phyloP scores from a whole-genome alignment of 2,113 vertebrate genomes.

The Gyps fulvus region DNA sequence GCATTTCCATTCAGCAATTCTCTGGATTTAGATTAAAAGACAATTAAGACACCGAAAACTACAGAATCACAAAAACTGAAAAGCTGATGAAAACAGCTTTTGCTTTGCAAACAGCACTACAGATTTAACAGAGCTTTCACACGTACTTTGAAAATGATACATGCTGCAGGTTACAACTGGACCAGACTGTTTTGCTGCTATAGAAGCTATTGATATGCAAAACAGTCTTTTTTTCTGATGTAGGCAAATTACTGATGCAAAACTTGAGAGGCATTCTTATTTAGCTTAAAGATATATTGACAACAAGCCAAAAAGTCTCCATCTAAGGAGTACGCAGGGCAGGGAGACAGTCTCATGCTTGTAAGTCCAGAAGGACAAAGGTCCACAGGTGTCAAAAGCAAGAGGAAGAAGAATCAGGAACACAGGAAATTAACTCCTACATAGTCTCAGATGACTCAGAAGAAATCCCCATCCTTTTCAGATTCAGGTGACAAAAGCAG shows the following conservation, averaged over 20 bases:
- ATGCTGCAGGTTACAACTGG: neutral
- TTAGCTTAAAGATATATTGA: neutral
- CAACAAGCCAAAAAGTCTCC: neutral
- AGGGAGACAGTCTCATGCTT: neutral
- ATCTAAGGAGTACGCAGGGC: neutral
- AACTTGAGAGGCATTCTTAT: neutral
- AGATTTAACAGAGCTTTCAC: neutral
- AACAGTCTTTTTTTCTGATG: neutral
- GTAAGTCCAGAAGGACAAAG: neutral
- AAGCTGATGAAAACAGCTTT: neutral
- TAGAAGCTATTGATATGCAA: neutral
- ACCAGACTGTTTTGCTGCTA: neutral
- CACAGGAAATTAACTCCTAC: neutral
- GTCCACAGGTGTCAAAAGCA: neutral
- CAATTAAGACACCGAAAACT: neutral
- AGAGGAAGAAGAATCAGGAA: neutral
- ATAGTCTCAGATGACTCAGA: neutral
- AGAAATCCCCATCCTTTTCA: neutral
- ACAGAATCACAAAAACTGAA: neutral
- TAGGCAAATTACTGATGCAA: neutral
- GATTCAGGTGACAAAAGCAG: neutral
- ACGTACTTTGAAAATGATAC: fast-evolving
- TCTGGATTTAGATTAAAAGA: neutral
- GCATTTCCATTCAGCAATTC: neutral
- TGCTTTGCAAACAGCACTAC: neutral